Evolutionary conservation across 2,888 invertebrate species (phyloP), one percentile per base, ranked within the genome.

Genomic region (Tinea pellionella): DNA sequence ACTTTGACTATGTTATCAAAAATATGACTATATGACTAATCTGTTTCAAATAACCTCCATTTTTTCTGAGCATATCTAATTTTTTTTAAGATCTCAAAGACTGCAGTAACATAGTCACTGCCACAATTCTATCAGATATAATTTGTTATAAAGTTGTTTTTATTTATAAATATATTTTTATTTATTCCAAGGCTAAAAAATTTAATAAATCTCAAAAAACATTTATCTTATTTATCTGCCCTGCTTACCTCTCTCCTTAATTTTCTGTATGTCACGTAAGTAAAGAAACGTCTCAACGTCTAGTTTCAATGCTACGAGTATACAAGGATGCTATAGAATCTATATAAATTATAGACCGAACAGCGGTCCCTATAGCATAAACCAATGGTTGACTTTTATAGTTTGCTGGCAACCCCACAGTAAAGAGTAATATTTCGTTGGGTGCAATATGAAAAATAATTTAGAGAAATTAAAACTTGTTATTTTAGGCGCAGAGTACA

Each of bases 71-170:
- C 6, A 15, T 6, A 6, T 37, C 13, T 47, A n/a, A 41, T 13
- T 32, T 32, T 53, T 56, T 41, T 59, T 66, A 77, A 78, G 75
- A 76, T 77, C 77, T 76, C 76, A 77, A 78, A 80, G 80, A 81
- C 82, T 82, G 82, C 75, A 72, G 74, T 74, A 78, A 81, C 86
- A 86, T 86, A 86, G 87, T 86, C 81, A 84, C 78, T 80, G 82
- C 80, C 79, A 61, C 37, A 30, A 74, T 68, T 73, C 64, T 24
- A 74, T 57, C 57, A 30, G 57, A 32, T 32, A 11, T 18, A 24
- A 55, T 74, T 77, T 81, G 77, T 80, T 80, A 79, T 69, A 68
- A 71, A 69, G 76, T 77, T 78, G 82, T 83, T 78, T 79, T 81
- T 78, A 74, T 79, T 78, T 72, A 73, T 72, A 37, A 42, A 13